Evolutionary conservation across 2,113 vertebrate species (phyloP).

Genomic region (Saguinus midas): DNA sequence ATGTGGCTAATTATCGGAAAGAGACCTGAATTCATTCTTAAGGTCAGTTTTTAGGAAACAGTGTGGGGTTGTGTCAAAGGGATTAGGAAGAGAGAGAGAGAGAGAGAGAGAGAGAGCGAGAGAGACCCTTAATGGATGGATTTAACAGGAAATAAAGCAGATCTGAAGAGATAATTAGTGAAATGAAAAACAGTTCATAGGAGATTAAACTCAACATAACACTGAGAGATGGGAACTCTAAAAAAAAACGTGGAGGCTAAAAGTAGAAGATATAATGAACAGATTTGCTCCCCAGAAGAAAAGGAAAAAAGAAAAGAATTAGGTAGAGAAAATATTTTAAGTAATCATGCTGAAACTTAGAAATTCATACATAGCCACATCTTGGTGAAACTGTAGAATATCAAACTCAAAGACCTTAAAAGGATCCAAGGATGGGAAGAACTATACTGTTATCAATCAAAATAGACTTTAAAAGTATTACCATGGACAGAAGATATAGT

Average conservation of each 20-base stretch:
- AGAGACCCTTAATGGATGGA: not conserved
- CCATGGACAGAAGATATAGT: not conserved
- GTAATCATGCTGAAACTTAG: not conserved
- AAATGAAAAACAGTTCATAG: no score
- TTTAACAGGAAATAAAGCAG: not conserved
- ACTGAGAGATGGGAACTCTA: not conserved
- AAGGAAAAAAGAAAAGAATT: not conserved
- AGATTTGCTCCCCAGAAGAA: not conserved
- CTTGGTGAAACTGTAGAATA: not conserved
- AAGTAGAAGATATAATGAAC: not conserved
- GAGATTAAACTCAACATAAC: not conserved
- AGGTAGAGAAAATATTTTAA: not conserved
- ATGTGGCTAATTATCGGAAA: not conserved
- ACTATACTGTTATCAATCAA: not conserved
- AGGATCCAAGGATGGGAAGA: not conserved
- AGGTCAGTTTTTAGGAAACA: not conserved
- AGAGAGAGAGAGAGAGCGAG: not conserved
- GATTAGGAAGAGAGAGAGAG: not conserved
- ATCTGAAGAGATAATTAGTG: not conserved
- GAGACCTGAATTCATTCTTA: not conserved
- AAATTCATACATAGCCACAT: not conserved
- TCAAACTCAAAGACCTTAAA: not conserved
- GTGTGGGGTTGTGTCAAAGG: not conserved
- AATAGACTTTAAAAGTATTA: not conserved
- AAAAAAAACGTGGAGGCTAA: not conserved